Evolutionary conservation across 37 sponge, comb jelly and placozoan genomes (phyloP).

Genomic region (Agelas oroides): DNA sequence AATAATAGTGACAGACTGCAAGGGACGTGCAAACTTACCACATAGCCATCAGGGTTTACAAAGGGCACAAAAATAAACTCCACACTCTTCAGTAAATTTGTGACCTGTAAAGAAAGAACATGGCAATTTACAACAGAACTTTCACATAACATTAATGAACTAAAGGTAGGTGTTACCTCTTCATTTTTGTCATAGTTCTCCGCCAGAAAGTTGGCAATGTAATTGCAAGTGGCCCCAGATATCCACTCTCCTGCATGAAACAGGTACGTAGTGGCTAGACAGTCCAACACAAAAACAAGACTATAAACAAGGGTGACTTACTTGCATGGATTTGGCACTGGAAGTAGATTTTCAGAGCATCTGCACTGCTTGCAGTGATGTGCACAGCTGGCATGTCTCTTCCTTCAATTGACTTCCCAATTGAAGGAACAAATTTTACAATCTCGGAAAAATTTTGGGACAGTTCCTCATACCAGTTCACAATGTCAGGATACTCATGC

Average conservation of each 20-base stretch:
- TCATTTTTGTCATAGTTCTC: slow-evolving; percentile 49
- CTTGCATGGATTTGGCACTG: slow-evolving; percentile 87
- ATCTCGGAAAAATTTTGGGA: slow-evolving; percentile 17
- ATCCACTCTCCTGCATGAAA: slow-evolving; percentile 85
- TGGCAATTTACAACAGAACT: neutral
- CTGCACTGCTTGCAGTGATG: slow-evolving; percentile 14
- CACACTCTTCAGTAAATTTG: slow-evolving; percentile 14
- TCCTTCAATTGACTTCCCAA: slow-evolving; percentile 59
- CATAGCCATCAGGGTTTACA: slow-evolving; percentile 90
- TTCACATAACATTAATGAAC: no score
- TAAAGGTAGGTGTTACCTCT: no score
- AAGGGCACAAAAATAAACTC: slow-evolving; percentile 76
- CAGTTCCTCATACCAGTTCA: slow-evolving; percentile 44
- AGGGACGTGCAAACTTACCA: slow-evolving; percentile 35
- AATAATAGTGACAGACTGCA: no score
- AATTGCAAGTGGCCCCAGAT: slow-evolving; percentile 86
- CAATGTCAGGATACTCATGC: slow-evolving; percentile 11
- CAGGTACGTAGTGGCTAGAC: neutral
- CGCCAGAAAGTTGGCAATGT: slow-evolving; percentile 60
- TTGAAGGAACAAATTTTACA: slow-evolving; percentile 48
- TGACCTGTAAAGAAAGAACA: slow-evolving; percentile 26
- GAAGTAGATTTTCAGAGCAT: slow-evolving; percentile 49
- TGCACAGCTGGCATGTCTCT: slow-evolving; percentile 73
- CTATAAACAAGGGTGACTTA: no score
- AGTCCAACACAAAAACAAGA: no score